A percentile compares a stretch with the other conserved stretches of the same genome.
Evolutionary conservation across 2,888 invertebrate species (phyloP).

Genomic region (Catonia carolina): DNA sequence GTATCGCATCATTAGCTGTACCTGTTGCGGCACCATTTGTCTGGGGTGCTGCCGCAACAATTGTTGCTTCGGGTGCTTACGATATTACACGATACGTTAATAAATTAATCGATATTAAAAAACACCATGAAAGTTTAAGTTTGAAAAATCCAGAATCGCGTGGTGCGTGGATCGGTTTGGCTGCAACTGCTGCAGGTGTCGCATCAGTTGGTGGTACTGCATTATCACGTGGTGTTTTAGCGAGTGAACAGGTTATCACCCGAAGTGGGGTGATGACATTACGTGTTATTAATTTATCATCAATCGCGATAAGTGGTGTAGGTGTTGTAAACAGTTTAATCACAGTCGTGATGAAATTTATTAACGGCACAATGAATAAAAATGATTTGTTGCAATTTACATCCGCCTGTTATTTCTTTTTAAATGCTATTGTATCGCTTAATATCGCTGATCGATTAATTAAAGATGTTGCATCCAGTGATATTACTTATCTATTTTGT

Average conservation of each 20-base stretch:
- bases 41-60: slow-evolving; percentile 23
- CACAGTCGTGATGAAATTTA: slow-evolving; percentile 19
- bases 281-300: slow-evolving; percentile 21
- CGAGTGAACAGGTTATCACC: slow-evolving; percentile 14
- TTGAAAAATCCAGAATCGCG: slow-evolving; percentile 22
- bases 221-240: slow-evolving; percentile 16
- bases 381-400: slow-evolving; percentile 20
- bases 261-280: slow-evolving; percentile 17
- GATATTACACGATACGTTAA: slow-evolving; percentile 19
- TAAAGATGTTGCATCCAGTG: slow-evolving; percentile 18
- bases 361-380: slow-evolving; percentile 20
- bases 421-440: slow-evolving; percentile 19
- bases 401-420: slow-evolving; percentile 21
- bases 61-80: slow-evolving; percentile 22
- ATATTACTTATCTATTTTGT: slow-evolving; percentile 20
- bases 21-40: slow-evolving; percentile 20
- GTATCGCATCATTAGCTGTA: slow-evolving; percentile 19
- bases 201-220: slow-evolving; percentile 22
- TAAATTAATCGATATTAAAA: slow-evolving; percentile 20
- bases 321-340: slow-evolving; percentile 22
- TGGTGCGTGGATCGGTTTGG: slow-evolving; percentile 22
- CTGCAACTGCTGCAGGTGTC: slow-evolving; percentile 18
- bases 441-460: slow-evolving; percentile 19
- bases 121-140: slow-evolving; percentile 19
- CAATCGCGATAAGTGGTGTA: slow-evolving; percentile 21